phyloP scores from a whole-genome alignment of 1,140 invertebrate genomes.

The Cherax destructor region DNA sequence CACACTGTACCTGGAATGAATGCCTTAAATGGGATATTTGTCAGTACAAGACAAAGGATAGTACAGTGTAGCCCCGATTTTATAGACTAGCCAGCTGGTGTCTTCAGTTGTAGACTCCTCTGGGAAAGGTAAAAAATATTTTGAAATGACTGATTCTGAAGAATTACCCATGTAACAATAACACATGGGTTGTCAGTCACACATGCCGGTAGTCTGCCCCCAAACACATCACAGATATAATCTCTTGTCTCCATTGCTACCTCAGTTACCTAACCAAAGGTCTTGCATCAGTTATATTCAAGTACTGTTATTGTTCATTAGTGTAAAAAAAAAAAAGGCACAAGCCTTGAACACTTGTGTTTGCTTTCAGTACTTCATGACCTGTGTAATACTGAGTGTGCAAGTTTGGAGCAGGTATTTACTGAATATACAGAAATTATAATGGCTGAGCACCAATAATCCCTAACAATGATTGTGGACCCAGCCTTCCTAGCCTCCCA shows the following conservation, averaged over 20 bases:
- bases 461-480: slow-evolving; percentile 51
- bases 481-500: slow-evolving; percentile 62
- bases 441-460: slow-evolving; percentile 58
- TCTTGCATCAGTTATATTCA: slow-evolving; percentile 20
- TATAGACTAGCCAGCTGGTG: slow-evolving; percentile 31
- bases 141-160: not conserved
- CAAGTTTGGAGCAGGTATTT: slow-evolving; percentile 51
- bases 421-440: slow-evolving; percentile 50
- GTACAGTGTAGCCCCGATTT: slow-evolving; percentile 51
- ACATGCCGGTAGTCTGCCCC: slow-evolving; percentile 51
- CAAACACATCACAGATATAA: slow-evolving; percentile 66
- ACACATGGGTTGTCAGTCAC: slow-evolving; percentile 19
- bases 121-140: not conserved
- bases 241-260: slow-evolving; percentile 58
- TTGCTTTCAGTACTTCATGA: slow-evolving; percentile 31
- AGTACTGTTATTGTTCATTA: slow-evolving; percentile 35
- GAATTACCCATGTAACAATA: slow-evolving; percentile 36
- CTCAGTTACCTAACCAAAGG: slow-evolving; percentile 43
- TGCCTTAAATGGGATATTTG: slow-evolving; percentile 50
- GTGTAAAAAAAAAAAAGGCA: slow-evolving; percentile 34
- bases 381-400: slow-evolving; percentile 61
- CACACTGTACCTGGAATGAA: slow-evolving; percentile 66
- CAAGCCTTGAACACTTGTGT: slow-evolving; percentile 30
- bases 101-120: not conserved
- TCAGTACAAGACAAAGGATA: slow-evolving; percentile 54